A percentile compares a stretch with the other conserved stretches of the same genome.
phyloP scores from a whole-genome alignment of 53 echinoderm and acorn worm genomes.

The Patiria pectinifera region DNA sequence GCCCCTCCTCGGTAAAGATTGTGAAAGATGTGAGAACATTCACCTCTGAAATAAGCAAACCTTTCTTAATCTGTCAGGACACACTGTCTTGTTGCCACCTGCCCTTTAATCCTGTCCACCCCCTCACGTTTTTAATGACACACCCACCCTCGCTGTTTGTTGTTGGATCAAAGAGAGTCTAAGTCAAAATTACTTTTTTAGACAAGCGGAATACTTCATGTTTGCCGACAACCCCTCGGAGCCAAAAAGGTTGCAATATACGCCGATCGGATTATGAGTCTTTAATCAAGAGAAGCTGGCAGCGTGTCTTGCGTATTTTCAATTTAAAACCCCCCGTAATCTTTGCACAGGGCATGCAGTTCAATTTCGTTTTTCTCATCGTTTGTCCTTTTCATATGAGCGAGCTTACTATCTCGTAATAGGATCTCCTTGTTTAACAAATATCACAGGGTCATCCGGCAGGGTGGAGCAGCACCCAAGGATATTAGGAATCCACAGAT shows the following conservation, averaged over 20 bases:
- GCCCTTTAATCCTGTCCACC: not conserved
- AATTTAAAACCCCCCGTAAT: slow-evolving; percentile 6
- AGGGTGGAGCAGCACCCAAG: not conserved
- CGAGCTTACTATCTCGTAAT: not conserved
- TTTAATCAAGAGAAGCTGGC: not conserved
- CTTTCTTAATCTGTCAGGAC: too few relatives aligned
- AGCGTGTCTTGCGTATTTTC: slow-evolving; percentile 35
- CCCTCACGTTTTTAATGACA: not conserved
- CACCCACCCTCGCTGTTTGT: not conserved
- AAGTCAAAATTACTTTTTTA: too few relatives aligned
- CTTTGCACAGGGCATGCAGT: not conserved
- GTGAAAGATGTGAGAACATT: too few relatives aligned
- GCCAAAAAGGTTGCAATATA: not conserved
- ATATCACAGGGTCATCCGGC: not conserved
- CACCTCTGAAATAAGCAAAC: too few relatives aligned
- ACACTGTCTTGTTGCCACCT: not conserved
- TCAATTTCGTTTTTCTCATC: slow-evolving; percentile 28
- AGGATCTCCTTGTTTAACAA: not conserved
- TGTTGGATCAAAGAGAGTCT: not conserved
- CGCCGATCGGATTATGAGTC: not conserved
- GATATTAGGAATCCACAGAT: not conserved
- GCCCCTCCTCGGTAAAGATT: too few relatives aligned
- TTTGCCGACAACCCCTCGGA: not conserved
- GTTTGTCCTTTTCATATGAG: not conserved
- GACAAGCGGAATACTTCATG: not conserved